These are phyloP conservation scores for Bubo scandiacus DNA, from an alignment of 2,113 vertebrate genomes.

Conservation along the genomic window DNA sequence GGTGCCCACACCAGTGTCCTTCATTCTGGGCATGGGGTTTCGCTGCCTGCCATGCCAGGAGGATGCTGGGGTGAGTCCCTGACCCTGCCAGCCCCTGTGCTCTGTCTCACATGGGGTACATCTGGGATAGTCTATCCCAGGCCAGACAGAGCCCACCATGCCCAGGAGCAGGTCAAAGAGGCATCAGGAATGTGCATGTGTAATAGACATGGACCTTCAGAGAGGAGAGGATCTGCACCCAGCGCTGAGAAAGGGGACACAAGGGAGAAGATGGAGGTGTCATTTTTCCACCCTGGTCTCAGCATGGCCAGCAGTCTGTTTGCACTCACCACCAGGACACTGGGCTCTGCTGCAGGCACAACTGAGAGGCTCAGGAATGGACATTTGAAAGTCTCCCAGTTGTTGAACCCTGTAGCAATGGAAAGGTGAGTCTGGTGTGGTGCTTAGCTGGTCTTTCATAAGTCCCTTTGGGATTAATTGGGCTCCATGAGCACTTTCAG, in stretches of 20 bases:
- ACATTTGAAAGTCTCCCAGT: neutral
- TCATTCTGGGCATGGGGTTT: too few species aligned
- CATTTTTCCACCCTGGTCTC: neutral
- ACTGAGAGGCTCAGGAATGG: neutral
- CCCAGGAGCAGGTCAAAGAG: neutral
- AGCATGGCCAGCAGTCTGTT: neutral
- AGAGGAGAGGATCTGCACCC: neutral
- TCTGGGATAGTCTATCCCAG: neutral
- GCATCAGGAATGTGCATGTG: neutral
- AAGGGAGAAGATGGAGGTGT: neutral
- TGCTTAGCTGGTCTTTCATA: neutral
- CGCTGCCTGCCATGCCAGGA: too few species aligned
- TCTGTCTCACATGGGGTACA: too few species aligned
- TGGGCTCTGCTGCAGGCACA: neutral
- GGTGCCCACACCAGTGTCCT: neutral
- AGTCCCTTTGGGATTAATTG: neutral
- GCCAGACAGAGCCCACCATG: neutral
- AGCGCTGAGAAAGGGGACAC: neutral
- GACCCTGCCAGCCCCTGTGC: neutral
- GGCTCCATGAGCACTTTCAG: neutral
- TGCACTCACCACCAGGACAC: neutral
- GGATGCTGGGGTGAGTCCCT: neutral
- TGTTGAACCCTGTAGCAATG: neutral
- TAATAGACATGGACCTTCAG: neutral
- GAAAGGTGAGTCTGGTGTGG: neutral